phyloP scores from a whole-genome alignment of 92 coral and sea anemone species.

The Phymanthus crucifer region DNA sequence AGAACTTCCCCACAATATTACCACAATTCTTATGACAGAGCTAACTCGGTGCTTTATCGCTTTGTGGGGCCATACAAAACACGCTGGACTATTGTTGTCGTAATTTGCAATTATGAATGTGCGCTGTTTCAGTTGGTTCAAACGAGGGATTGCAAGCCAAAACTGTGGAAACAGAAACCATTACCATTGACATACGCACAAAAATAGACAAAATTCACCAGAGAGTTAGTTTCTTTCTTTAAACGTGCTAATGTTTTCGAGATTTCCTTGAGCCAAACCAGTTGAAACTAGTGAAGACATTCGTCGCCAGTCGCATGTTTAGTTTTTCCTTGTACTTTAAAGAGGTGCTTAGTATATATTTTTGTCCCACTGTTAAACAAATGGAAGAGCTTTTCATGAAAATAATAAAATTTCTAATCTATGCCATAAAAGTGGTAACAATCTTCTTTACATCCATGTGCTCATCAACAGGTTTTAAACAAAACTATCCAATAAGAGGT shows the following conservation, averaged over 20 bases:
- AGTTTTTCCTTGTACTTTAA: not conserved
- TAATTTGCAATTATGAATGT: slow-evolving; percentile 21
- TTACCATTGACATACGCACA: not conserved
- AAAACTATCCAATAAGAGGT: not conserved
- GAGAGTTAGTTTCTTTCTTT: not conserved
- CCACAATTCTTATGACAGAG: slow-evolving; percentile 25
- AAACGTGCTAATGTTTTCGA: not conserved
- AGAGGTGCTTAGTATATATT: not conserved
- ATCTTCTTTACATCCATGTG: not conserved
- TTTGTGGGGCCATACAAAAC: slow-evolving; percentile 13
- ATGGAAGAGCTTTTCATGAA: not conserved
- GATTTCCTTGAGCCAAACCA: not conserved
- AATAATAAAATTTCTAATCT: not conserved
- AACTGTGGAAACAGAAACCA: slow-evolving; percentile 31
- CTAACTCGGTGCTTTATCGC: slow-evolving; percentile 44
- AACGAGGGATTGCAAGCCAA: slow-evolving; percentile 22
- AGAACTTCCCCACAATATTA: slow-evolving; percentile 25
- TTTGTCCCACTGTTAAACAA: not conserved
- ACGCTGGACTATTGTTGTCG: not conserved
- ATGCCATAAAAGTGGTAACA: not conserved
- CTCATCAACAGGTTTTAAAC: not conserved
- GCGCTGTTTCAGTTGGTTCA: slow-evolving; percentile 42
- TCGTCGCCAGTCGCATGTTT: not conserved
- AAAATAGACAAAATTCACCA: not conserved
- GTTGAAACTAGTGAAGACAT: not conserved